These are phyloP conservation scores for Cyprinus carpio DNA, from an alignment of 2,113 vertebrate species.

Conservation along the genomic window DNA sequence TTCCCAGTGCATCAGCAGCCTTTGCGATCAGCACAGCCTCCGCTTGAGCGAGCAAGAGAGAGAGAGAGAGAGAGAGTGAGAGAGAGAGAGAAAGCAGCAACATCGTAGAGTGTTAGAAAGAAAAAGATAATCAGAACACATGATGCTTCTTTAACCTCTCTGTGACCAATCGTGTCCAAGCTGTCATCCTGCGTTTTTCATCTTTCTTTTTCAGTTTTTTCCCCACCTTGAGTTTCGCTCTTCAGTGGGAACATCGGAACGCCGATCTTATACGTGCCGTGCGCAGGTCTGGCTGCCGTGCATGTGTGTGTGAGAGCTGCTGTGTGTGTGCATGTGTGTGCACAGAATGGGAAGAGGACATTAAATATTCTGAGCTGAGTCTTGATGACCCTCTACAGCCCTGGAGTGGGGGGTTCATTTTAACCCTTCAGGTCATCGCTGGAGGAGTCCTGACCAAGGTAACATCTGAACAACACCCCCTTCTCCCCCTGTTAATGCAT, in stretches of 20 bases:
- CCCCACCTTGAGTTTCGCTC: conserved; percentile 8
- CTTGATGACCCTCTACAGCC: conserved; percentile 55
- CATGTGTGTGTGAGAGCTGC: conserved; percentile 4
- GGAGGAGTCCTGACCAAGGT: conserved; percentile 59
- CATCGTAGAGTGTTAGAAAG: conserved; percentile 36
- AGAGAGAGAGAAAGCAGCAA: conserved; percentile 31
- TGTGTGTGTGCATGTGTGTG: conserved; percentile 36
- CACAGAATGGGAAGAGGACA: conserved; percentile 53
- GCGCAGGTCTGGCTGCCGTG: conserved; percentile 11
- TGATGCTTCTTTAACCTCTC: conserved; percentile 57
- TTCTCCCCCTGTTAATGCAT: conserved; percentile 18
- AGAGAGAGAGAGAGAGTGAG: conserved; percentile 35
- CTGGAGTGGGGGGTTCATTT: conserved; percentile 57
- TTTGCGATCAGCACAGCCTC: conserved; percentile 50
- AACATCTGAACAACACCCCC: conserved; percentile 15
- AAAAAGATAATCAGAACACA: conserved; percentile 56
- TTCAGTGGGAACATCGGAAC: conserved; percentile 9
- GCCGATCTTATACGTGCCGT: neutral
- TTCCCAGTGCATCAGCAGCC: conserved; percentile 70
- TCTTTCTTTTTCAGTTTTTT: conserved; percentile 4
- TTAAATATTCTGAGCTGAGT: conserved; percentile 51
- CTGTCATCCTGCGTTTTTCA: conserved; percentile 18
- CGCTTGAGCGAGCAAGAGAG: conserved; percentile 21
- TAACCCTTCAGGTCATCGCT: conserved; percentile 56
- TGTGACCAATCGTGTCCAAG: neutral